Base-by-base conservation (phyloP, 2,113 vertebrate genomes). In the Protobothrops flavoviridis region DNA sequence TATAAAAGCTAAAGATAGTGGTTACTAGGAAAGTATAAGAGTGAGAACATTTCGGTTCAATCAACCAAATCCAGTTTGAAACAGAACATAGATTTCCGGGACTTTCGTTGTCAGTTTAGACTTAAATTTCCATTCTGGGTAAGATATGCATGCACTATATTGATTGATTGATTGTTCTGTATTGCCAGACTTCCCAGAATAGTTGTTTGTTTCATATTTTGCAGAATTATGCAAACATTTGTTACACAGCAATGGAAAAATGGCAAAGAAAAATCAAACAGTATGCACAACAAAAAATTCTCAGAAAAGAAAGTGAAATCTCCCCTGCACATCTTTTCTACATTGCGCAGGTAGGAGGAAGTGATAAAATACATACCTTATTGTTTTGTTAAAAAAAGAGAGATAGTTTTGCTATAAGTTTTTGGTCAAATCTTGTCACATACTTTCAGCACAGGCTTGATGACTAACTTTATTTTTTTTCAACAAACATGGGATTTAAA, bases 211-310 rank as follows among this genome's bases (percentile, higher is more conserved):
- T 95, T 81, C 95, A 21, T 94, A 20, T 74, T 96, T 96, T 95
- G 56, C 97, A 99, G 98, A 95, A 98, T 99, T 95, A 99, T 99
- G 98, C 98, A 99, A 97, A 98, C 98, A 0, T 99, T 99, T 96
- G 98, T 99, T 95, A 99, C 98, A 52, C 98, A 98, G 93, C 98
- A 99, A 93, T 99, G 98, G 98, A 99, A 99, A 95, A 98, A 98
- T 93, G 98, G 98, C 96, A 98, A 98, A 97, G 98, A 99, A 88
- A 99, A 98, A 95, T 98, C 98, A 94, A 98, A 95, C 90, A 98
- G 98, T 97, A 97, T 97, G 94, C 98, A 98, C 95, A 98, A 96
- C 96, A 99, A 98, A 96, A 99, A 99, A 96, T 93, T 98, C 93
- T 98, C 97, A 8, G 98, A 99, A 95, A 98, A 98, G 97, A 99